phyloP scores from a whole-genome alignment of 1,140 invertebrate species.

The Cydia fagiglandana region DNA sequence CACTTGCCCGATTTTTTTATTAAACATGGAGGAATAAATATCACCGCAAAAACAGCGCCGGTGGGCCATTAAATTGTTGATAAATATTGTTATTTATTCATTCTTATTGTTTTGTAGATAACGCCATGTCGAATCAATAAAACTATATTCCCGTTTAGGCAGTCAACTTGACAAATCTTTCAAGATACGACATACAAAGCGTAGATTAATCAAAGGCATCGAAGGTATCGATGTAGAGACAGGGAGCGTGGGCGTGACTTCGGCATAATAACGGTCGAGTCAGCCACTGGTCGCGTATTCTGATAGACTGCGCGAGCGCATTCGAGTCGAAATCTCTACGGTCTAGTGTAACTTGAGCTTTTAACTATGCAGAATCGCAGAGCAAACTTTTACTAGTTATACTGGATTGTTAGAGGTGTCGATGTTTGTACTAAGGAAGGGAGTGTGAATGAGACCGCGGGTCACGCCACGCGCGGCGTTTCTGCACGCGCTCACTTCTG shows the following conservation, averaged over 20 bases:
- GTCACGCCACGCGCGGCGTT: conserved; percentile 40
- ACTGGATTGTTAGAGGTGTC: too few species aligned
- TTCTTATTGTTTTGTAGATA: neutral
- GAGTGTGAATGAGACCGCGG: neutral
- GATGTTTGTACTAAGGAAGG: neutral
- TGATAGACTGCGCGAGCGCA: neutral
- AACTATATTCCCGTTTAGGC: neutral
- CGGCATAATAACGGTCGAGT: conserved; percentile 35
- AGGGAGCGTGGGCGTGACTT: conserved; percentile 30
- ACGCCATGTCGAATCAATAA: neutral
- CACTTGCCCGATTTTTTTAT: too few species aligned
- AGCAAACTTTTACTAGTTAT: too few species aligned
- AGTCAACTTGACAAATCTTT: neutral
- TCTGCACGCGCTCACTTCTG: conserved; percentile 44
- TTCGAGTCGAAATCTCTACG: too few species aligned
- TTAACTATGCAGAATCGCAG: too few species aligned
- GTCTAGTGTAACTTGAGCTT: too few species aligned
- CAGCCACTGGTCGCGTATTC: conserved; percentile 3
- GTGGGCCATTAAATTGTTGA: neutral
- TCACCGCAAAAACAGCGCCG: neutral
- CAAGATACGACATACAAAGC: conserved; percentile 8
- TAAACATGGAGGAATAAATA: too few species aligned
- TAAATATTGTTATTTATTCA: neutral
- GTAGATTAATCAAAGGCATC: conserved; percentile 35
- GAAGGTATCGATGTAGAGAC: conserved; percentile 13